Conservation (phyloP, 1,140 invertebrate species). For the Drosophila ambigua region DNA sequence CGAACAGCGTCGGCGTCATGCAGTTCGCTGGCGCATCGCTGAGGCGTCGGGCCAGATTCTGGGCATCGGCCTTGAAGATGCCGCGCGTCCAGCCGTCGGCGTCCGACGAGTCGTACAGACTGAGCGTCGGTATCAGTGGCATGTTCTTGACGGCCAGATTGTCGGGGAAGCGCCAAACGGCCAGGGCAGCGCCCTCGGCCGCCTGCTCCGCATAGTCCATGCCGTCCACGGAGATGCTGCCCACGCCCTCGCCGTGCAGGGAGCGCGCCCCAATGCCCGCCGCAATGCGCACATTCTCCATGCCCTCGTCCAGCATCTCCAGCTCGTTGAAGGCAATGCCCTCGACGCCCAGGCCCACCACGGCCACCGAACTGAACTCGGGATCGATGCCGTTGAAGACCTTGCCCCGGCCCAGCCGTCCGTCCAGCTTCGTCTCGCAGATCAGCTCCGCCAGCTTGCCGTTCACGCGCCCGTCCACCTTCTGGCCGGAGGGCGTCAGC, state of each 20-base stretch:
- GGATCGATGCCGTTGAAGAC: conserved; percentile 87
- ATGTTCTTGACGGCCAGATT: conserved; percentile 85
- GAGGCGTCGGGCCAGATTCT: conserved; percentile 92
- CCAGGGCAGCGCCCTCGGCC: conserved; percentile 88
- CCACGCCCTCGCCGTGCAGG: conserved; percentile 85
- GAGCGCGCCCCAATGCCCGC: conserved; percentile 85
- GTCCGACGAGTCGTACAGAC: conserved; percentile 82
- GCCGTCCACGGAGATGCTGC: conserved; percentile 87
- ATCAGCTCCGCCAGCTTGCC: conserved; percentile 72
- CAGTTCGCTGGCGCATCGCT: conserved; percentile 93
- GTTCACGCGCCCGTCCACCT: conserved; percentile 57
- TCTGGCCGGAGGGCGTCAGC: conserved; percentile 65
- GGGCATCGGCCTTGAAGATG: conserved; percentile 89
- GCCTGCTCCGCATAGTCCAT: conserved; percentile 89
- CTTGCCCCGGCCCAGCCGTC: conserved; percentile 85
- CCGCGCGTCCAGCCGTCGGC: conserved; percentile 89
- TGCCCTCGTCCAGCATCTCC: conserved; percentile 89
- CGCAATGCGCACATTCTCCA: conserved; percentile 84
- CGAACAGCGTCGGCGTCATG: conserved; percentile 93
- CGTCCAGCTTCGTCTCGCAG: conserved; percentile 59
- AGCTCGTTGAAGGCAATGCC: conserved; percentile 86
- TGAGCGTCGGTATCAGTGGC: conserved; percentile 83
- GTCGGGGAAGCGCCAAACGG: conserved; percentile 87
- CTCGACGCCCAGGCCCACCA: conserved; percentile 88
- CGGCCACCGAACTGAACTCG: conserved; percentile 86